A percentile compares a stretch with the other conserved stretches of the same genome.
phyloP scores from a whole-genome alignment of 2,797 vertebrate species.

The Acipenser ruthenus region DNA sequence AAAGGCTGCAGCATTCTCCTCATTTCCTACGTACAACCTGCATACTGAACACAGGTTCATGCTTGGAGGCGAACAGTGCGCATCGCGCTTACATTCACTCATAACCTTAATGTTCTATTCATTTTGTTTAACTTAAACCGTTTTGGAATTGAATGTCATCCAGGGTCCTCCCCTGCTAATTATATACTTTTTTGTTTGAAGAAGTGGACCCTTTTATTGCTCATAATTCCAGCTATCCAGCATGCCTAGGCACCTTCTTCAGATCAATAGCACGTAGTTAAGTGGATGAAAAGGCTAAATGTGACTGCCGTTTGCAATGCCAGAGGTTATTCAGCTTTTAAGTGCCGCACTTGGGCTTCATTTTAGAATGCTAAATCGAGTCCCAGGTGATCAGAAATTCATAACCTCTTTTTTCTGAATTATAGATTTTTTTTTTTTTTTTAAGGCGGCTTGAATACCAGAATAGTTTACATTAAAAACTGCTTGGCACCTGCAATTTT shows the following conservation, averaged over 20 bases:
- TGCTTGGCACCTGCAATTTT: slow-evolving; percentile 39
- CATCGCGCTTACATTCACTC: slow-evolving; percentile 20
- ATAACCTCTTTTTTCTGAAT: slow-evolving; percentile 34
- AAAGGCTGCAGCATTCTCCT: slow-evolving; percentile 26
- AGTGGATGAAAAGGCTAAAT: slow-evolving; percentile 55
- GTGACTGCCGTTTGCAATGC: slow-evolving; percentile 51
- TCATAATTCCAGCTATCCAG: slow-evolving; percentile 49
- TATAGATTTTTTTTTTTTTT: slow-evolving; percentile 37
- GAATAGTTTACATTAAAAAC: slow-evolving; percentile 41
- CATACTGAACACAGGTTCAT: slow-evolving; percentile 31
- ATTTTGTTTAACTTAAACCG: slow-evolving; percentile 34
- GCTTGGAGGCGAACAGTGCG: slow-evolving; percentile 36
- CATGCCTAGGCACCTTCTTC: slow-evolving; percentile 35
- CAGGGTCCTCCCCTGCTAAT: slow-evolving; percentile 38
- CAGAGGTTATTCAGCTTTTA: slow-evolving; percentile 34
- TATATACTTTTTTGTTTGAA: slow-evolving; percentile 48
- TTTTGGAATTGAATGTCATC: slow-evolving; percentile 35
- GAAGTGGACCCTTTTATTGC: slow-evolving; percentile 44
- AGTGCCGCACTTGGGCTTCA: slow-evolving; percentile 21
- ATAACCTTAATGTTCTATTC: slow-evolving; percentile 28
- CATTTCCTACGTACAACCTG: slow-evolving; percentile 29
- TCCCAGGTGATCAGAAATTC: slow-evolving; percentile 31
- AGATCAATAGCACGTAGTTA: slow-evolving; percentile 51
- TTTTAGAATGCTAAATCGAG: slow-evolving; percentile 37
- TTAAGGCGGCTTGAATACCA: too few relatives aligned